These are phyloP conservation scores for Stegodyphus mimosarum DNA, from an alignment of 1,140 invertebrate genomes.

Conservation along the genomic window DNA sequence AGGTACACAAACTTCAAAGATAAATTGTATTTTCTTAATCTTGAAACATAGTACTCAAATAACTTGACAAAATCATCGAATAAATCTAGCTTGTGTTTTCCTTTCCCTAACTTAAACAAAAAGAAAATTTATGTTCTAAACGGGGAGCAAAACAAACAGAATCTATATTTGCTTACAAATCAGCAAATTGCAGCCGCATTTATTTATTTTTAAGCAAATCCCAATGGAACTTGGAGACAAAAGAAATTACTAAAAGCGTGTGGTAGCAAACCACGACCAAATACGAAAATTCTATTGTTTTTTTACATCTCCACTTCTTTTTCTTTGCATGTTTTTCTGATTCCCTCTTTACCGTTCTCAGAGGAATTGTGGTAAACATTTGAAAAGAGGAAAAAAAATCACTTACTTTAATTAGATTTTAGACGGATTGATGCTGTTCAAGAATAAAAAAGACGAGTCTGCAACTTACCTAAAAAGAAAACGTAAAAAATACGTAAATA, in stretches of 20 bases:
- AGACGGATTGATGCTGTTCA: not conserved
- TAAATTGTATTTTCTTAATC: too few species aligned
- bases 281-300: not conserved
- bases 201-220: not conserved
- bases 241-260: not conserved
- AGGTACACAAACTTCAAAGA: too few species aligned
- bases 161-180: not conserved
- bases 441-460: not conserved
- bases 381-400: not conserved
- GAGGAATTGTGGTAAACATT: not conserved
- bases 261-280: not conserved
- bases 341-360: not conserved
- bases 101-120: too few species aligned
- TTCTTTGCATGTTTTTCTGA: not conserved
- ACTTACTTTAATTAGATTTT: constrained; percentile 3
- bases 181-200: not conserved
- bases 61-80: too few species aligned
- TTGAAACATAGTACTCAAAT: too few species aligned
- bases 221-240: not conserved
- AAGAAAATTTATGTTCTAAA: too few species aligned
- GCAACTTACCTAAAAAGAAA: not conserved
- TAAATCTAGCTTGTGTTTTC: too few species aligned
- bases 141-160: not conserved
- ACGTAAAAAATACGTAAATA: not conserved
- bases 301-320: not conserved